Evolutionary conservation across 1,140 invertebrate genomes (phyloP).

Genomic region (Capitella teleta): DNA sequence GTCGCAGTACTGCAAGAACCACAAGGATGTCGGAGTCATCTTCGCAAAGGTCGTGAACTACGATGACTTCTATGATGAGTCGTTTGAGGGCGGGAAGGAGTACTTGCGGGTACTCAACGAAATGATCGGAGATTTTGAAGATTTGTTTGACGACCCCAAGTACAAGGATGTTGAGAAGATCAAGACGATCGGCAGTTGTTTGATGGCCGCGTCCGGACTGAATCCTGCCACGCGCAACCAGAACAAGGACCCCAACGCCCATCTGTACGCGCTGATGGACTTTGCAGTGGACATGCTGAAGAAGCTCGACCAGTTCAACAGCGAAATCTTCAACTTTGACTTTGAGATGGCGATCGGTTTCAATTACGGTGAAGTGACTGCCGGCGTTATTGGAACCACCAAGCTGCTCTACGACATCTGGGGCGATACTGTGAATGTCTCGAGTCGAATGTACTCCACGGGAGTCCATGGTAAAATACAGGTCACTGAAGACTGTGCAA

Average conservation of each 20-base stretch:
- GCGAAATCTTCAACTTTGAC: constrained; percentile 75
- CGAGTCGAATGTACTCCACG: constrained; percentile 83
- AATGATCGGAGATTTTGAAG: constrained; percentile 87
- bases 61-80: constrained; percentile 91
- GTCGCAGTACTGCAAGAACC: constrained; percentile 90
- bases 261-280: constrained; percentile 75
- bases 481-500: constrained; percentile 25
- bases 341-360: constrained; percentile 66
- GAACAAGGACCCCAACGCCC: constrained; percentile 57
- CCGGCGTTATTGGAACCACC: constrained; percentile 90
- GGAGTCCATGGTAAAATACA: constrained; percentile 30
- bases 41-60: constrained; percentile 94
- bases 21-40: constrained; percentile 81
- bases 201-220: constrained; percentile 92
- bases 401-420: constrained; percentile 96
- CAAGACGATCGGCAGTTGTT: constrained; percentile 93
- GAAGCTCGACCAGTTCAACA: constrained; percentile 71
- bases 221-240: constrained; percentile 55
- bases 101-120: constrained; percentile 89
- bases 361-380: constrained; percentile 74
- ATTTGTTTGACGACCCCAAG: constrained; percentile 66
- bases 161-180: constrained; percentile 92
- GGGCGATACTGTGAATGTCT: constrained; percentile 96
- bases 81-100: constrained; percentile 74
- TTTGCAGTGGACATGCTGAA: constrained; percentile 78